Percentiles rank a stretch among this genome's conserved stretches.
These are phyloP conservation scores for Drosophila kuntzei DNA, from an alignment of 2,888 invertebrate genomes.

Conservation along the genomic window DNA sequence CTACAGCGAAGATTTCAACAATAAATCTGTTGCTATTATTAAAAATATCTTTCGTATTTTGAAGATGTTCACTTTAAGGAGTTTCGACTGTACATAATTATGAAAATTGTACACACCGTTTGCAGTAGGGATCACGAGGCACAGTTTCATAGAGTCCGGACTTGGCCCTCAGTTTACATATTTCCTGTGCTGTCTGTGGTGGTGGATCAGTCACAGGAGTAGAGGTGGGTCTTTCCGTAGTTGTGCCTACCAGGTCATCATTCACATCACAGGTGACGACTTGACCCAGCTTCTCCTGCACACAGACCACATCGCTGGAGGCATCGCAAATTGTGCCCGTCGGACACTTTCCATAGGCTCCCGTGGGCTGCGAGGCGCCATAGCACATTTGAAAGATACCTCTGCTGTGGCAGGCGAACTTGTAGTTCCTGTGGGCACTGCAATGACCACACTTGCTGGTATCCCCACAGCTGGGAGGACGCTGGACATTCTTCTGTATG, in stretches of 20 bases:
- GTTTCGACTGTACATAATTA: neutral
- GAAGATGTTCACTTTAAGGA: too few species aligned
- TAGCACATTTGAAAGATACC: conserved; percentile 82
- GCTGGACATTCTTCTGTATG: conserved; percentile 68
- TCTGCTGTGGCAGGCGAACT: conserved; percentile 81
- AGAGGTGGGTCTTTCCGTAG: conserved; percentile 7
- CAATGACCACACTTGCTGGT: conserved; percentile 81
- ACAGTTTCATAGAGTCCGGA: conserved; percentile 74
- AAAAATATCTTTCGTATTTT: too few species aligned
- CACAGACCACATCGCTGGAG: conserved; percentile 71
- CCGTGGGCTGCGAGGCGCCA: conserved; percentile 75
- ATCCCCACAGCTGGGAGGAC: conserved; percentile 81
- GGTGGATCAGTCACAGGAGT: neutral
- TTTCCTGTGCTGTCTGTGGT: conserved; percentile 57
- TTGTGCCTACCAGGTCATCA: conserved; percentile 48
- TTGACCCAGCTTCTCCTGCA: conserved; percentile 31
- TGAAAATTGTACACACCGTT: conserved; percentile 58
- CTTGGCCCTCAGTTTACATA: conserved; percentile 57
- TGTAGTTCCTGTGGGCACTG: conserved; percentile 78
- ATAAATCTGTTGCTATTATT: too few species aligned
- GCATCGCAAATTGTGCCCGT: conserved; percentile 76
- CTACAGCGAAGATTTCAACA: too few species aligned
- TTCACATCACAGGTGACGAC: conserved; percentile 76
- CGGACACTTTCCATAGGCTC: conserved; percentile 77
- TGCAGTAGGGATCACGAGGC: conserved; percentile 76